These are phyloP conservation scores for Malurus alboscapulatus DNA, from an alignment of 2,113 vertebrate species.

Conservation along the genomic window DNA sequence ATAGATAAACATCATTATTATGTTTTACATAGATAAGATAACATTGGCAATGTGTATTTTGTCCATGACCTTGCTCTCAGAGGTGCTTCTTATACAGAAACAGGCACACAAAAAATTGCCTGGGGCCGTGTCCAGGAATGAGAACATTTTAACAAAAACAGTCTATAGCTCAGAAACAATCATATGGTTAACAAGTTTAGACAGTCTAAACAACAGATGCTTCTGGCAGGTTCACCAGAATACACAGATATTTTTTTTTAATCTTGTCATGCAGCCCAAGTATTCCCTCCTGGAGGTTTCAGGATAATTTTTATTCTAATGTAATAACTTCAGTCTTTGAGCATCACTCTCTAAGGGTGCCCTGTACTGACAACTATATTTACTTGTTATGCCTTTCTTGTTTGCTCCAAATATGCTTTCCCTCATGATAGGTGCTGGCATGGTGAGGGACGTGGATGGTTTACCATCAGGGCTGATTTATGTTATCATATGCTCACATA, in stretches of 20 bases:
- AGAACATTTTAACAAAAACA: neutral
- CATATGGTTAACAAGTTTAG: neutral
- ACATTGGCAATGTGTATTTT: neutral
- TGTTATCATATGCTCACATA: neutral
- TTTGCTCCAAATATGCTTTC: neutral
- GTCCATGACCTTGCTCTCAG: neutral
- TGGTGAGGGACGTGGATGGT: neutral
- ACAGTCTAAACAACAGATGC: neutral
- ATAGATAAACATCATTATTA: neutral
- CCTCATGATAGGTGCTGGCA: neutral
- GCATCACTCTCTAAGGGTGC: neutral
- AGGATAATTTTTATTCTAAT: neutral
- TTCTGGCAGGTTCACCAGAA: neutral
- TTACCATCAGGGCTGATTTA: neutral
- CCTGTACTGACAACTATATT: neutral
- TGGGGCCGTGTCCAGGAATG: neutral
- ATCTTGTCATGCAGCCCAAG: neutral
- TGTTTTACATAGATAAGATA: neutral
- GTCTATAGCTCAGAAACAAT: neutral
- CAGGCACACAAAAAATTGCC: neutral
- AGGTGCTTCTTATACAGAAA: neutral
- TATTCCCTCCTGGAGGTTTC: neutral
- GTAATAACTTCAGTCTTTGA: neutral
- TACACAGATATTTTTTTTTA: neutral
- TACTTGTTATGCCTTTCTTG: neutral